Evolutionary conservation across 2,113 vertebrate species (phyloP), one percentile per base, ranked within the genome.

Genomic region (Tragelaphus buxtoni): DNA sequence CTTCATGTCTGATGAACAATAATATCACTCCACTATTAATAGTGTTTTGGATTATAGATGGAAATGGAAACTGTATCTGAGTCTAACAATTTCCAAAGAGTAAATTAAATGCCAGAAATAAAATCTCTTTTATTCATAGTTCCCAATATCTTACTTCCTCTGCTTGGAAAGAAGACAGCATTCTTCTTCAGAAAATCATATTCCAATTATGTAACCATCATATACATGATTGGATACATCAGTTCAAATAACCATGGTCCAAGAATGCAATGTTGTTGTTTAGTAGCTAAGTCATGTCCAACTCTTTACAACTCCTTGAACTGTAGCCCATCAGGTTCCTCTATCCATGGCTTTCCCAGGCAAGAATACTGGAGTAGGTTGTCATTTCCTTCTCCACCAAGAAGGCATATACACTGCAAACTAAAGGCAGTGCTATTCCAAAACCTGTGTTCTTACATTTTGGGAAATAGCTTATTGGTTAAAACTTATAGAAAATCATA

Each of bases 401-500:
- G 32, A 91, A 63, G 47, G 13, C 4, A 81, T 17, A 53, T 9
- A n/a, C n/a, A 49, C 30, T 79, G 12, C 17, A 96, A 35, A 56
- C 74, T 79, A 91, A 96, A 96, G 58, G 53, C 28, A 89, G 0
- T 26, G 45, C 92, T 94, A 45, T 93, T 86, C 11, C 13, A 81
- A 91, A 65, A 81, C 60, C 58, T 90, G 60, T 84, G 3, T 72
- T 98, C 58, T 82, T 93, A 24, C 79, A 35, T 35, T 51, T 90
- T 55, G 30, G 80, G 30, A 97, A 79, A 77, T 88, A 91, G 76
- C 87, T 97, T 97, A 91, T 84, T 91, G 61, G 18, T 93, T 45
- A 96, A 97, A 95, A 89, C 93, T 80, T 49, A 95, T 14, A 97
- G 94, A 98, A 98, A 90, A 86, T 28, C 13, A 88, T 39, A 88